Evolutionary conservation across 1,140 invertebrate genomes (phyloP), one percentile per base, ranked within the genome.

Genomic region (Tetramorium alpestre): DNA sequence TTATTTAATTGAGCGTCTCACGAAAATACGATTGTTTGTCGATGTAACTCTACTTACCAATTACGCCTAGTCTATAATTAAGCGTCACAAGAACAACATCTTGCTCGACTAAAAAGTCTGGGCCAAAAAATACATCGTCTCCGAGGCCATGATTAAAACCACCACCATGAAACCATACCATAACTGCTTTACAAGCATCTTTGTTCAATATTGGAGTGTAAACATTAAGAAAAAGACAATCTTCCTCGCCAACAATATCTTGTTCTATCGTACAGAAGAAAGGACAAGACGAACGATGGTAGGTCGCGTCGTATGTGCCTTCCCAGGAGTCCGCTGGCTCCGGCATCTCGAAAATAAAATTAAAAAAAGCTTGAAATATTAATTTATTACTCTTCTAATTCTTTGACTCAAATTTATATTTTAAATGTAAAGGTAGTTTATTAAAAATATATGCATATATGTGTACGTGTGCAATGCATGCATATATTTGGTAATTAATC

Each of bases 161-260:
- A 78, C 97, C 97, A 13, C 96, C 96, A 87, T 97, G 96, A n/a
- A 97, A 95, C 91, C 95, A 97, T 1, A 97, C 95, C 96, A 97
- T 96, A 0, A 97, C 96, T 1, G 97, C 93, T 90, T 89, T 94
- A 86, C 81, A 88, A 56, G 91, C 94, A n/a, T 92, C 92, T 87
- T 91, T 88, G 22, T 93, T 88, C 65, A 94, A 60, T 56, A 94
- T 88, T 3, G 97, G 97, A 3, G 96, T 96, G 89, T 97, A 97
- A 11, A 98, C 96, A 75, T 97, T 97, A 0, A 98, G 91, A 80
- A 96, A 96, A 0, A 98, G 94, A 91, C 97, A 98, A 91, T 98
- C 97, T 92, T 98, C 97, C 33, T 95, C 94, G n/a, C 96, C 96
- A 80, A 96, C 58, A 0, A 94, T n/a, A 16, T 77, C 89, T 67